These are phyloP conservation scores for Graphium colonna DNA, from an alignment of 2,888 invertebrate genomes.

Conservation along the genomic window DNA sequence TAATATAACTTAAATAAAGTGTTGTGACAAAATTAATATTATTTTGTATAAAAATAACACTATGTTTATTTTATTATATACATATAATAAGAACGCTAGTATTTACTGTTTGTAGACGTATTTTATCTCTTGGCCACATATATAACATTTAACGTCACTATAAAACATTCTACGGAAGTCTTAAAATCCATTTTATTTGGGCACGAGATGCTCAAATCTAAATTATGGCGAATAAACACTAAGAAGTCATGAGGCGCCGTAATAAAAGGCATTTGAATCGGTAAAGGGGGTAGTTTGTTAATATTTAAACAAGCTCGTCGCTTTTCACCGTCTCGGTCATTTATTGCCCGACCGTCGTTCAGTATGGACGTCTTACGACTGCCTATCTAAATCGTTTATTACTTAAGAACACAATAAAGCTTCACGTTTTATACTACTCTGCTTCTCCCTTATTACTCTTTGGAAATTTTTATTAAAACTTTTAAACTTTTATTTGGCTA, in stretches of 20 bases:
- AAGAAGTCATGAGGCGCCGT: constrained; percentile 18
- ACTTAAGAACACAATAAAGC: constrained; percentile 25
- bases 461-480: too few species aligned
- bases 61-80: too few species aligned
- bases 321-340: constrained; percentile 49
- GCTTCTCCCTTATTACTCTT: too few species aligned
- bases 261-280: constrained; percentile 29
- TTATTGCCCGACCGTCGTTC: constrained; percentile 49
- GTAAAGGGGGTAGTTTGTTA: constrained; percentile 67
- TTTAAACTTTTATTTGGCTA: too few species aligned
- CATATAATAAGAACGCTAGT: too few species aligned
- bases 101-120: too few species aligned
- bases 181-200: not conserved
- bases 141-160: too few species aligned
- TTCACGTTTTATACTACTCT: too few species aligned
- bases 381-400: constrained; percentile 47
- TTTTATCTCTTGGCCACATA: too few species aligned
- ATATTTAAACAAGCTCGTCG: constrained; percentile 68
- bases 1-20: too few species aligned
- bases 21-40: too few species aligned
- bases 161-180: not conserved
- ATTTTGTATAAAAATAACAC: too few species aligned
- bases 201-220: not conserved
- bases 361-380: constrained; percentile 49
- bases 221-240: constrained; percentile 23